Conservation (phyloP, 2,113 vertebrate species). For the Chinchilla lanigera region DNA sequence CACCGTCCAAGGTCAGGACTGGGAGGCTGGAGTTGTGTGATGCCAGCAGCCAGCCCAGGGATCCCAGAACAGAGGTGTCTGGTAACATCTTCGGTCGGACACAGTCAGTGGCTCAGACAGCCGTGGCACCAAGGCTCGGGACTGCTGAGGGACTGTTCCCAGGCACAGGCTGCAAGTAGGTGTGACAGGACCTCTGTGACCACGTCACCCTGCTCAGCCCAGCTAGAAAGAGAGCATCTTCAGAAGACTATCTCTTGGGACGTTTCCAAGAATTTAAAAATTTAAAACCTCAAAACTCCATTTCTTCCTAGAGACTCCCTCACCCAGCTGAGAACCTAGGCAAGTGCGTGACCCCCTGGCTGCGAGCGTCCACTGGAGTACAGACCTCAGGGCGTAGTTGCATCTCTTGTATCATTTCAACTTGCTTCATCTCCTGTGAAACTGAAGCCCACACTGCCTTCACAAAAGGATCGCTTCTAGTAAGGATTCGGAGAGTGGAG, state of each 20-base stretch:
- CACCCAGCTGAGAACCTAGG: neutral
- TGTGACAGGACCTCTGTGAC: neutral
- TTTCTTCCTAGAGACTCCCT: neutral
- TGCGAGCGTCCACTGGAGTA: accelerated
- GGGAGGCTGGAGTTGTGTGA: neutral
- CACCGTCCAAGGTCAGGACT: neutral
- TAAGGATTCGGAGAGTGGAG: neutral
- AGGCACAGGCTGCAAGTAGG: neutral
- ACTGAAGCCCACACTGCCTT: neutral
- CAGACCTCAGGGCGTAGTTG: neutral
- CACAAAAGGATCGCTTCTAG: neutral
- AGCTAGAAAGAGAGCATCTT: neutral
- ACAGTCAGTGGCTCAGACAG: neutral
- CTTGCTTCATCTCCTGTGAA: neutral
- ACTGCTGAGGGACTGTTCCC: neutral
- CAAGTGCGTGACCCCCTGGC: neutral
- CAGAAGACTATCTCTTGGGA: neutral
- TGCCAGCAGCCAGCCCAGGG: no score
- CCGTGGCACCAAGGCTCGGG: neutral
- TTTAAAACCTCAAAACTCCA: neutral
- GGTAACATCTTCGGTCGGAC: conserved; percentile 52
- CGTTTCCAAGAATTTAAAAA: neutral
- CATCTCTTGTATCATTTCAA: neutral
- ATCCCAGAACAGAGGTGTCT: neutral
- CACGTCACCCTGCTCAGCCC: neutral